Percentiles rank a stretch among this genome's conserved stretches.
These are phyloP conservation scores for Chelonia mydas DNA, from an alignment of 2,797 vertebrate genomes.

Conservation along the genomic window DNA sequence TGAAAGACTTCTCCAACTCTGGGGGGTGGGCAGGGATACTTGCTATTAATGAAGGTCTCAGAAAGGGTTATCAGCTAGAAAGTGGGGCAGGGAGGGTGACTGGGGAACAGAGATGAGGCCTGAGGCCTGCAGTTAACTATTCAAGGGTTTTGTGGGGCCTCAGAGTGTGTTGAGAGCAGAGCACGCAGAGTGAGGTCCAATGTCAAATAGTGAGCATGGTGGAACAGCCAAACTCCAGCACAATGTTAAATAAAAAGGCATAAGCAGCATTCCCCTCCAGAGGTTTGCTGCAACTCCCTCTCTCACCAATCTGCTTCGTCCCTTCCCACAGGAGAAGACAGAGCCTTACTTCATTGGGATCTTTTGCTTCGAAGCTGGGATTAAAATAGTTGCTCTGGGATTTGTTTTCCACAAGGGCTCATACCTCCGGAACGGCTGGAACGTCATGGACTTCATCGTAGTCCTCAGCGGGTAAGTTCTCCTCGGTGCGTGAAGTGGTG, in stretches of 20 bases:
- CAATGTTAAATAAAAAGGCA: no score
- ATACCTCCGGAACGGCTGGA: constrained; percentile 97
- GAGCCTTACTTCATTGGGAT: constrained; percentile 99
- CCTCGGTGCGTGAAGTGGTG: neutral
- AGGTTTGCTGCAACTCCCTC: neutral
- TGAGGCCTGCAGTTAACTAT: neutral
- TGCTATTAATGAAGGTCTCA: neutral
- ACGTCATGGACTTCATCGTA: constrained; percentile 99
- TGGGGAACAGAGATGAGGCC: neutral
- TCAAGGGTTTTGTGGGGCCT: neutral
- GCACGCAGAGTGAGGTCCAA: neutral
- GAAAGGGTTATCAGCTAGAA: neutral
- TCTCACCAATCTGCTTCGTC: constrained; percentile 35
- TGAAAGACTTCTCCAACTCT: neutral
- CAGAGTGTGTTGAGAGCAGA: neutral
- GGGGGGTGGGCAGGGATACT: neutral
- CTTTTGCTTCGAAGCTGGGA: constrained; percentile 98
- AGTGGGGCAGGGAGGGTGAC: neutral
- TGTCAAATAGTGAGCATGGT: accelerated
- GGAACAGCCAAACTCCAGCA: neutral
- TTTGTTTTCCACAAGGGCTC: constrained; percentile 99
- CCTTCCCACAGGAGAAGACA: constrained; percentile 90
- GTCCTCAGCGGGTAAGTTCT: constrained; percentile 96
- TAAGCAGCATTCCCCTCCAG: neutral
- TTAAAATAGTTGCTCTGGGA: constrained; percentile 96